Base-by-base conservation (phyloP, 2,113 vertebrate genomes). In the Centropus unirufus region DNA sequence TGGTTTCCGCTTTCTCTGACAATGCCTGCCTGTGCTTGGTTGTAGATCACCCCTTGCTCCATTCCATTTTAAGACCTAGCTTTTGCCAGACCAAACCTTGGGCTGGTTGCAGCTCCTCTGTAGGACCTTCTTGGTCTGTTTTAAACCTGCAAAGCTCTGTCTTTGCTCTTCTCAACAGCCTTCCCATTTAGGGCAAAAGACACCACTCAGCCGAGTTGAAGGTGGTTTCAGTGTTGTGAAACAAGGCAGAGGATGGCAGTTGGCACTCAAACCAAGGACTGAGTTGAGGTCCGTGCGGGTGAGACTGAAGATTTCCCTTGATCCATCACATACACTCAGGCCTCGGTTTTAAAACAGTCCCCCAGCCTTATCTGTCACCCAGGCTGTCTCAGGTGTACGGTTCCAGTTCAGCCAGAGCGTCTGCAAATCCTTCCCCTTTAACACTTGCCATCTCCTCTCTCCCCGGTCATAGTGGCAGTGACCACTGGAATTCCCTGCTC, bases 291-390 rank as follows among this genome's bases (percentile, higher is more conserved):
- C 74, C 5, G 1, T 13, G 42, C 39, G 40, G 64, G 26, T 47
- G 66, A 66, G 74, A 40, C 78, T 73, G 30, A 7, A 24, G 58
- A 29, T 11, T 52, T 89, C 87, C 54, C 62, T 63, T 29, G 23
- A 4, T 46, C 11, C 4, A 6, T 21, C 6, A 5, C 24, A 5
- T 44, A 2, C 4, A 2, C 14, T 9, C 40, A 68, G 22, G 16
- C n/a, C 36, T 72, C 32, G 4, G 66, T n/a, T 66, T 44, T n/a
- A 23, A 40, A 72, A 36, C 54, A 1, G 10, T 4, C 0, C 39
- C 67, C 12, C 13, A 72, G 36, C n/a, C 17, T 39, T 36, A 29
- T 29, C 55, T 23, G 29, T 36, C 46, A 12, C 2, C 0, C 29
- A 61, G 78, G 36, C 20, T 12, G 34, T 26, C 57, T 40, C 20